Conservation (phyloP, 64 coral and sea anemone species). For the Catalaphyllia jardinei region DNA sequence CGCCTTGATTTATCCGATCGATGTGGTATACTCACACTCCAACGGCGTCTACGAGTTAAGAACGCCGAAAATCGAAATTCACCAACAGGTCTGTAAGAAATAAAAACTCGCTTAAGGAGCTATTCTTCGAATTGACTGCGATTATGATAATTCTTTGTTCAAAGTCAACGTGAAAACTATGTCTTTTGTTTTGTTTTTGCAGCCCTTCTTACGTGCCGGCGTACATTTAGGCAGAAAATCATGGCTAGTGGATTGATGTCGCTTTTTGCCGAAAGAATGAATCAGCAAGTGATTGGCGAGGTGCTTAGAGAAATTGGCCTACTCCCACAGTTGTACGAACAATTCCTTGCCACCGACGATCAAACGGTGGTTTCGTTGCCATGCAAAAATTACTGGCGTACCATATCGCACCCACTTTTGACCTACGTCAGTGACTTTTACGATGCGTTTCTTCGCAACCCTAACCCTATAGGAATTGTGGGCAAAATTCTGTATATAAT, state of each 20-base stretch:
- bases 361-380: background rate
- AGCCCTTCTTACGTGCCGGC: background rate
- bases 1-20: slow-evolving; percentile 9
- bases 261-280: too few species aligned
- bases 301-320: background rate
- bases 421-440: background rate
- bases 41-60: slow-evolving; percentile 2
- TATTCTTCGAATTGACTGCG: too few species aligned
- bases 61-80: background rate
- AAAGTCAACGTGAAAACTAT: too few species aligned
- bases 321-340: background rate
- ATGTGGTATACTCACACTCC: background rate
- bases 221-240: background rate
- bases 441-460: background rate
- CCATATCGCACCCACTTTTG: background rate
- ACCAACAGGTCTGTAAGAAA: background rate
- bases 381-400: background rate
- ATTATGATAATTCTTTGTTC: too few species aligned
- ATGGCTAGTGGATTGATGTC: background rate
- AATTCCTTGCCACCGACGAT: background rate
- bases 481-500: too few species aligned
- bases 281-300: background rate
- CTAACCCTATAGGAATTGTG: too few species aligned
- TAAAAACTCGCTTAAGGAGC: too few species aligned
- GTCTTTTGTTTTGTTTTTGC: background rate